These are phyloP conservation scores for Pelusios castaneus DNA, from an alignment of 2,113 vertebrate species.

Conservation along the genomic window DNA sequence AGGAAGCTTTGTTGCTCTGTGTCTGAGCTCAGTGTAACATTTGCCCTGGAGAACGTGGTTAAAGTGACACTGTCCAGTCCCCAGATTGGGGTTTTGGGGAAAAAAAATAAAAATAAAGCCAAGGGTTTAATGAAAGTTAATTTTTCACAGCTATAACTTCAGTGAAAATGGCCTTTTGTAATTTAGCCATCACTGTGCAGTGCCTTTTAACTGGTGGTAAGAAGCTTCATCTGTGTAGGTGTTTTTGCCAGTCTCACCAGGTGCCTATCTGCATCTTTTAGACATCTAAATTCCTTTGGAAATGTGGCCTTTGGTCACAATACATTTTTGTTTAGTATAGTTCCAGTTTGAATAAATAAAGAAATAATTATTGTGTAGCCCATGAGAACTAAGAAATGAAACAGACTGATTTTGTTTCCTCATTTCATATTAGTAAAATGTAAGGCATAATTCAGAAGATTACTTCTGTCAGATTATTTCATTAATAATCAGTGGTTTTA, in stretches of 20 bases:
- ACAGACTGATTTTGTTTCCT: neutral
- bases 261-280: neutral
- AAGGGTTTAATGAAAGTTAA: neutral
- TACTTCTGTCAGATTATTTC: neutral
- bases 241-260: neutral
- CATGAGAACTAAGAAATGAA: neutral
- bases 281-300: neutral
- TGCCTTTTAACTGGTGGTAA: neutral
- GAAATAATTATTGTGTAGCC: neutral
- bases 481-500: neutral
- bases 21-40: neutral
- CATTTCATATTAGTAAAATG: neutral
- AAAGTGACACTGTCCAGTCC: neutral
- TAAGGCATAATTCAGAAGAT: fast-evolving
- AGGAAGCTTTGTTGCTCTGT: neutral
- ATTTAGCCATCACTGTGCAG: neutral
- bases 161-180: neutral
- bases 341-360: neutral
- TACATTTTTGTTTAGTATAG: neutral
- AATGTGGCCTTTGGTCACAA: neutral
- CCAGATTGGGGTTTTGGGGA: neutral
- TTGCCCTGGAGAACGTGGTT: neutral
- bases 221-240: neutral
- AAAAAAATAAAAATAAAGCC: neutral
- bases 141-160: neutral